A percentile compares a stretch with the other conserved stretches of the same genome.
phyloP scores from a whole-genome alignment of 2,888 invertebrate genomes.

The Taenaris catops region DNA sequence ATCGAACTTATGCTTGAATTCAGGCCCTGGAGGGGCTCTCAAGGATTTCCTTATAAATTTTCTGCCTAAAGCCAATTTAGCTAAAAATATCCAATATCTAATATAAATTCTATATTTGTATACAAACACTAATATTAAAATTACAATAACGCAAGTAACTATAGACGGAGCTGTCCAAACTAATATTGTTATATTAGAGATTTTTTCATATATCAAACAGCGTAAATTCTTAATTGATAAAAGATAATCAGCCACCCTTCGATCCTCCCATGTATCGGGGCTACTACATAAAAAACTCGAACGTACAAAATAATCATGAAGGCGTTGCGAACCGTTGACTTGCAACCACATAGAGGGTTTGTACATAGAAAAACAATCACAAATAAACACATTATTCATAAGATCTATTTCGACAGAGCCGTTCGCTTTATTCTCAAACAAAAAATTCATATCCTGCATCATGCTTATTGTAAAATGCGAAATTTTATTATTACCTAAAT shows the following conservation, averaged over 20 bases:
- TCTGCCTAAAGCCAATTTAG: conserved; percentile 70
- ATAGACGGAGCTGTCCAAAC: conserved; percentile 63
- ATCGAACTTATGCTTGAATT: conserved; percentile 70
- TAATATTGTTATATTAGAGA: conserved; percentile 53
- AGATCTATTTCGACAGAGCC: conserved; percentile 55
- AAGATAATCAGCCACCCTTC: conserved; percentile 57
- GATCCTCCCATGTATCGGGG: conserved; percentile 66
- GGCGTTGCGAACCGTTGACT: conserved; percentile 44
- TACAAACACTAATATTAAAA: conserved; percentile 38
- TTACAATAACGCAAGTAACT: conserved; percentile 46
- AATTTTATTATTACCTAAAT: conserved; percentile 76
- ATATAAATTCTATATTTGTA: conserved; percentile 72
- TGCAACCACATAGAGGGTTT: conserved; percentile 60
- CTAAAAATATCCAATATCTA: conserved; percentile 77
- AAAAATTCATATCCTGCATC: conserved; percentile 74
- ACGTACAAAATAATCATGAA: conserved; percentile 49
- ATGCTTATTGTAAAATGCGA: conserved; percentile 75
- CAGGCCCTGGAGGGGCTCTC: conserved; percentile 22
- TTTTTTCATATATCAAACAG: conserved; percentile 59
- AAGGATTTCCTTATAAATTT: conserved; percentile 44
- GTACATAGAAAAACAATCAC: conserved; percentile 73
- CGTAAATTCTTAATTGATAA: conserved; percentile 52
- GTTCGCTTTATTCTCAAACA: conserved; percentile 48
- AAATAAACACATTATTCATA: conserved; percentile 74
- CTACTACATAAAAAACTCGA: conserved; percentile 62